Conservation (phyloP, 2,797 vertebrate species). For the Intellagama lesueurii region DNA sequence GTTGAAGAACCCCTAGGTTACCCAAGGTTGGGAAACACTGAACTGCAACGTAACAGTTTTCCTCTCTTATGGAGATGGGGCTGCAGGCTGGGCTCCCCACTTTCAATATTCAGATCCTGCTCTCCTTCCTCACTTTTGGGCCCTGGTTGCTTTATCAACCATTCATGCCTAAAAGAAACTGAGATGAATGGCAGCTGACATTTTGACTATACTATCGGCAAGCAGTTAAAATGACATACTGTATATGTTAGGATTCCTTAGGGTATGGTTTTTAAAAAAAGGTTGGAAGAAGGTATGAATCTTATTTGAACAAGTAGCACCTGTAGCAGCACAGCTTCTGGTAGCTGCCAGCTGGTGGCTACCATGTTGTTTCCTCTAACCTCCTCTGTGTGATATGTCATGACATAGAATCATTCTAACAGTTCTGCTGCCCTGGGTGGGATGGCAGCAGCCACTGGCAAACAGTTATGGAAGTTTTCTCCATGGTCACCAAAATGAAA, state of each 20-base stretch:
- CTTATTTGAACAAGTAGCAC: not conserved
- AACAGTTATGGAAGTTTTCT: not conserved
- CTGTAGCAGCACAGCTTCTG: not conserved
- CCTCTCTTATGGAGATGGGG: no score
- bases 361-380: not conserved
- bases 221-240: not conserved
- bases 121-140: no score
- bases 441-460: not conserved
- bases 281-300: not conserved
- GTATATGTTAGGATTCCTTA: no score
- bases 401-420: not conserved
- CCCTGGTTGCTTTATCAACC: no score
- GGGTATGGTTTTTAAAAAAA: no score
- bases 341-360: not conserved
- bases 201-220: not conserved
- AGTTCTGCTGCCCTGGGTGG: not conserved
- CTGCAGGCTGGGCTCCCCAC: no score
- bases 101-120: no score
- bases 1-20: no score
- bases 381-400: not conserved
- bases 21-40: no score
- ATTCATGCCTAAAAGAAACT: not conserved
- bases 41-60: no score
- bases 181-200: not conserved
- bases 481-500: no score